Evolutionary conservation across 2,113 vertebrate genomes (phyloP).

Genomic region (Chloebia gouldiae): DNA sequence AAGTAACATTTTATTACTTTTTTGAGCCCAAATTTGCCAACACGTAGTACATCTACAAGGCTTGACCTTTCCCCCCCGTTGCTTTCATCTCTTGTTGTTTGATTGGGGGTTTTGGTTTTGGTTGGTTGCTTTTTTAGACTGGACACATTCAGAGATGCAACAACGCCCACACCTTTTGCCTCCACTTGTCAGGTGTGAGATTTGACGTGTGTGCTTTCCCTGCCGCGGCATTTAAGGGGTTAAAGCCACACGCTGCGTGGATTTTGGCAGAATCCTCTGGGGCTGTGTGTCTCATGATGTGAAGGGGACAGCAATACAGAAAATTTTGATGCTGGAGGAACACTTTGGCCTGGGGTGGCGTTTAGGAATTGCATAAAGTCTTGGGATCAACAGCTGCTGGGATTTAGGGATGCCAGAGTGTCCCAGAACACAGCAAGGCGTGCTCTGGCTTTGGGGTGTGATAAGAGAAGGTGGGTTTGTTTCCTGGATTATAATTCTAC

Average conservation of each 20-base stretch:
- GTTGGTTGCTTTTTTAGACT: background rate
- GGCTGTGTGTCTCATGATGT: no score
- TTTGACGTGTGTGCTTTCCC: fast-evolving
- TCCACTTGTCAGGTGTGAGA: background rate
- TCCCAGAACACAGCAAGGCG: background rate
- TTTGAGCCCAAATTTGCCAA: background rate
- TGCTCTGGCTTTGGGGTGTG: background rate
- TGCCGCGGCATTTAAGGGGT: background rate
- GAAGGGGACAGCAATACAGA: background rate
- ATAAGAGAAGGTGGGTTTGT: background rate
- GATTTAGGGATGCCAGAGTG: background rate
- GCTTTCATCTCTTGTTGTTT: background rate
- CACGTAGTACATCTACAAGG: background rate
- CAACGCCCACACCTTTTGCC: background rate
- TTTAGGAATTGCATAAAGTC: background rate
- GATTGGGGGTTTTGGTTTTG: background rate
- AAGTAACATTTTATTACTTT: background rate
- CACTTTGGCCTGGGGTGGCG: background rate
- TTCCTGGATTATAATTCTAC: background rate
- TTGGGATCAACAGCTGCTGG: background rate
- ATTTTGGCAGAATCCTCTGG: background rate
- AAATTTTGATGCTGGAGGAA: background rate
- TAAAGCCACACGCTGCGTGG: background rate
- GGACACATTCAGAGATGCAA: background rate
- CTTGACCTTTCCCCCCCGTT: fast-evolving